These are phyloP conservation scores for Plecotus auritus DNA, from an alignment of 2,113 vertebrate genomes.

Conservation along the genomic window DNA sequence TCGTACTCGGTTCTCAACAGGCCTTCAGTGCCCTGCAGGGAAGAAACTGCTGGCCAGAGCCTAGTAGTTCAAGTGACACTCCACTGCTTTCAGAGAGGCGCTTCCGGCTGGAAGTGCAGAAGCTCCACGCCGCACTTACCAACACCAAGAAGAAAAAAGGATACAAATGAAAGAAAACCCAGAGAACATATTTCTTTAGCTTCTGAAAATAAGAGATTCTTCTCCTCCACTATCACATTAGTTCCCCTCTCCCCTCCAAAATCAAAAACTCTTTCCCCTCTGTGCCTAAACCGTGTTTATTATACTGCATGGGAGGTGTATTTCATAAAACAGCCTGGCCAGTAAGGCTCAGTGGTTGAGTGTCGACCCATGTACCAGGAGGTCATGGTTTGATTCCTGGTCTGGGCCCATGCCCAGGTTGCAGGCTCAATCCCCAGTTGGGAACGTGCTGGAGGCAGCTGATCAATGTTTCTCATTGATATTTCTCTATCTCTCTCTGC, in stretches of 20 bases:
- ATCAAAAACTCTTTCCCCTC: background rate
- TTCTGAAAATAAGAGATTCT: background rate
- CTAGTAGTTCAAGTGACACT: background rate
- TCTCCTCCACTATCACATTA: background rate
- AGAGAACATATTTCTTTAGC: background rate
- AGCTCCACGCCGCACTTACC: background rate
- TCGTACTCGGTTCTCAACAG: background rate
- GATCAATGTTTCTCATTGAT: no score
- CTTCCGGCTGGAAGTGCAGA: background rate
- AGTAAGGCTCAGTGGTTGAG: no score
- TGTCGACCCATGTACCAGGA: no score
- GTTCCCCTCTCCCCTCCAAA: background rate
- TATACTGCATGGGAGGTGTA: background rate
- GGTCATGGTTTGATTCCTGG: no score
- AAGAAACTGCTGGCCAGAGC: conserved; percentile 20
- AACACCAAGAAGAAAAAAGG: background rate
- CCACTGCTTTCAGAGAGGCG: background rate
- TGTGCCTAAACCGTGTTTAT: background rate
- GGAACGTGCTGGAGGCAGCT: no score
- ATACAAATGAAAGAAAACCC: background rate
- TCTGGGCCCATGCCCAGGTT: no score
- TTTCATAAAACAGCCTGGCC: background rate
- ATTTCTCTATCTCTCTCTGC: no score
- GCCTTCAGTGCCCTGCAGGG: background rate
- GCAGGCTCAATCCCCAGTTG: no score